Conservation (phyloP, 2,797 vertebrate species). For the Liparis tanakae region DNA sequence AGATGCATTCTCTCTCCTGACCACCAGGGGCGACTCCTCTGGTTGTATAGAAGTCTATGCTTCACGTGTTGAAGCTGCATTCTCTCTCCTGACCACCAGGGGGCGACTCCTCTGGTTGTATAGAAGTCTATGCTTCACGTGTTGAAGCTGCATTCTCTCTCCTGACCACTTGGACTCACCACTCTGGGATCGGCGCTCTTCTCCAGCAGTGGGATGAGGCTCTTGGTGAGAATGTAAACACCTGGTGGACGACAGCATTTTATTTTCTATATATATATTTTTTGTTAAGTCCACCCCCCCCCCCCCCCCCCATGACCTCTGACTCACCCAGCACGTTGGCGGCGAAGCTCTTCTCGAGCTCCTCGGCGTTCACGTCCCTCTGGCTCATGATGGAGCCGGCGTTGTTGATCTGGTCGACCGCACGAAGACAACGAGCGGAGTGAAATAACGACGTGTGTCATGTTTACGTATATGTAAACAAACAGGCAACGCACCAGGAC, state of each 20-base stretch:
- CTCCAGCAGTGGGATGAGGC: conserved; percentile 83
- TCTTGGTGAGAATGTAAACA: conserved; percentile 84
- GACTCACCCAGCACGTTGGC: conserved; percentile 83
- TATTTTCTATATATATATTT: too few species aligned
- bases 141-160: too few species aligned
- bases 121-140: too few species aligned
- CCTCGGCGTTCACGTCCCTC: conserved; percentile 83
- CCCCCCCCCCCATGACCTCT: neutral
- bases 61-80: too few species aligned
- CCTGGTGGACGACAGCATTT: conserved; percentile 60
- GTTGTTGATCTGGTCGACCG: conserved; percentile 81
- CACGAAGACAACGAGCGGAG: neutral
- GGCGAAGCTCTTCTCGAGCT: conserved; percentile 85
- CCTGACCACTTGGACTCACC: conserved; percentile 65
- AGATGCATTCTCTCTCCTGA: too few species aligned
- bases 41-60: too few species aligned
- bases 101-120: too few species aligned
- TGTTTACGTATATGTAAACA: too few species aligned
- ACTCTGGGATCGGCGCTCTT: conserved; percentile 85
- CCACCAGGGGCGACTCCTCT: too few species aligned
- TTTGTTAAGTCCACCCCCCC: too few species aligned
- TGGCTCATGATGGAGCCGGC: conserved; percentile 84
- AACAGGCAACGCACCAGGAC: conserved; percentile 76
- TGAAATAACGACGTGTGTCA: neutral
- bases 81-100: too few species aligned